Base-by-base conservation (phyloP, 1,140 invertebrate genomes). In the Contarinia nasturtii region DNA sequence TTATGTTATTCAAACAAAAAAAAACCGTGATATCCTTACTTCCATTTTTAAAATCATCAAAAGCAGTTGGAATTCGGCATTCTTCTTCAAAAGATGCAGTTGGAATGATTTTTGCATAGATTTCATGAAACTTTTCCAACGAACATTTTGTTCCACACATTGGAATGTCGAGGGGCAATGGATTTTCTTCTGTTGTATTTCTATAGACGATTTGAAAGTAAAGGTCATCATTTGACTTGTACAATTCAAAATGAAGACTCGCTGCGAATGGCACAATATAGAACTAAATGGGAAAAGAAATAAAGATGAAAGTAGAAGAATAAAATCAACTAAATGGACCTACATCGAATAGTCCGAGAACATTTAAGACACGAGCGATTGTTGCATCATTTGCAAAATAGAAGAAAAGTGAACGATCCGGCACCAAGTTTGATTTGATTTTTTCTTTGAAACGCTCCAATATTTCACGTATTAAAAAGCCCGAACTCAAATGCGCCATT, bases 301-400 rank as follows among this genome's bases (percentile, higher is more conserved):
- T 22, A 14, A 34, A n/a, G n/a, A n/a, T n/a, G n/a, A n/a, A n/a
- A n/a, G n/a, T n/a, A 48, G 48, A 18, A 33, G 33, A 7, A 40
- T 15, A 40, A 15, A 18, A 18, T n/a, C 17, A 8, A n/a, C 7
- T 7, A 41, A 18, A 10, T 0, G 4, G 20, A 42, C 47, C 48
- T 46, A 67, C 66, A 46, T 90, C 73, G 58, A 79, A 92, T 4
- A 89, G 53, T 12, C 75, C 72, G 22, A 92, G 61, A 0, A 78
- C 69, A 58, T 78, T 77, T 5, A 92, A 66, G 21, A 91, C 53
- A 54, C 78, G 82, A 0, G 80, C 78, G 8, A 92, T 58, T 0
- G 83, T 91, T 3, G 79, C 76, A 61, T 93, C 89, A 61, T 93
- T 88, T 21, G 70, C 80, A 55, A 81, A 86, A 55, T 82, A 86